These are phyloP conservation scores for Lanius collurio DNA, from an alignment of 2,113 vertebrate species.

Conservation along the genomic window DNA sequence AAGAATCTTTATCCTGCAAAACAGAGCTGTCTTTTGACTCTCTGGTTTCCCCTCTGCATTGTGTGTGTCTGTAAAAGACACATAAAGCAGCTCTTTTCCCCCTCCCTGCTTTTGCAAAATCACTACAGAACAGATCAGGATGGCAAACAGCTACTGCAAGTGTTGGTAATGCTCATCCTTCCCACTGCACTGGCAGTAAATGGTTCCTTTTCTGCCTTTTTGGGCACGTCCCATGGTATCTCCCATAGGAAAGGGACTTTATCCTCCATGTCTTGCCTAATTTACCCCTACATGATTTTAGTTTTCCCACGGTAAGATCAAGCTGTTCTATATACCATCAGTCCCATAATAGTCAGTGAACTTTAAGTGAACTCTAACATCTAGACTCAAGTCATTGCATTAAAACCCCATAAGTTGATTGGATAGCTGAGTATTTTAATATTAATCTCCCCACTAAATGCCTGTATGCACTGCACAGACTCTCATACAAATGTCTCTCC, in stretches of 20 bases:
- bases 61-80: background rate
- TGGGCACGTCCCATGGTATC: background rate
- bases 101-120: background rate
- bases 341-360: slow-evolving; percentile 44
- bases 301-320: slow-evolving; percentile 66
- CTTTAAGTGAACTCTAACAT: slow-evolving; percentile 59
- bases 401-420: slow-evolving; percentile 2
- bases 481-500: background rate
- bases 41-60: slow-evolving; percentile 28
- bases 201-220: slow-evolving; percentile 2
- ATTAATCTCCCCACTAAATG: slow-evolving; percentile 40
- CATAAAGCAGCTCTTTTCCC: background rate
- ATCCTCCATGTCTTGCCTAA: slow-evolving; percentile 28
- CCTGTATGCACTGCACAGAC: background rate
- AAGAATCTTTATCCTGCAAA: background rate
- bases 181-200: background rate
- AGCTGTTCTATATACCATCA: slow-evolving; percentile 27
- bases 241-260: slow-evolving; percentile 12
- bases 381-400: background rate
- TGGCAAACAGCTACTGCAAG: background rate
- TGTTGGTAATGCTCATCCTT: background rate
- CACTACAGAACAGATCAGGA: background rate
- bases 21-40: slow-evolving; percentile 15
- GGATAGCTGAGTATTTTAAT: background rate
- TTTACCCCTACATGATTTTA: slow-evolving; percentile 10